Base-by-base conservation (phyloP, 2,113 vertebrate species). In the Thomomys bottae region DNA sequence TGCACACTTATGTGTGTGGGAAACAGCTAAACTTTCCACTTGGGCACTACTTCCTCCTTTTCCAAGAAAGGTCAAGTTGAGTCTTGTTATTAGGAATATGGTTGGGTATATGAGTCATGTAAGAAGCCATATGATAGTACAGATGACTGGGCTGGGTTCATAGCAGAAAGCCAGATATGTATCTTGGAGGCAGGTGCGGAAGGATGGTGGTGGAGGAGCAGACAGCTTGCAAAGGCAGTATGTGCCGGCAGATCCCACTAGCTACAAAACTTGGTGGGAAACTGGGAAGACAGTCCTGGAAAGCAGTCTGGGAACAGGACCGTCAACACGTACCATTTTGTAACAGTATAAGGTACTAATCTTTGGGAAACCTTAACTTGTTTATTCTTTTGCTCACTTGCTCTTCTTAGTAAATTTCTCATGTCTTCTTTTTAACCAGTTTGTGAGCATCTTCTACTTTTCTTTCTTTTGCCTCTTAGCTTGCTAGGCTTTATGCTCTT, bases 41-140 rank as follows among this genome's bases (percentile, higher is more conserved):
- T 40, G 17, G 63, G 92, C 24, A 59, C 23, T n/a, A 42, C 88
- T 17, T 88, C 86, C 26, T 68, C 54, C 80, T 66, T 24, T 30
- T 59, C 70, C 28, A n/a, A 28, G 87, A 61, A 88, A 83, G 93
- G 32, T 92, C 63, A 81, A 71, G 85, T 45, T 84, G 94, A 85
- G 66, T 85, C 87, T 72, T 88, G 87, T 63, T 49, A 32, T 1
- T 26, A 61, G 49, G 81, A 36, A 84, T 1, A 28, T 21, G 38
- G 78, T 15, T 30, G 23, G 78, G 59, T 54, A 42, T n/a, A 26
- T 59, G 75, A 88, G 85, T 72, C 79, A 34, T 8, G 18, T 30
- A 90, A 61, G 71, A 54, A 71, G 66, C 17, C 30, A 32, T 15
- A 14, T 30, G 63, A 68, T 3, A 26, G 42, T 0, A 38, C 24